Conservation (phyloP, 2,113 vertebrate genomes). For the Barnardius zonarius region DNA sequence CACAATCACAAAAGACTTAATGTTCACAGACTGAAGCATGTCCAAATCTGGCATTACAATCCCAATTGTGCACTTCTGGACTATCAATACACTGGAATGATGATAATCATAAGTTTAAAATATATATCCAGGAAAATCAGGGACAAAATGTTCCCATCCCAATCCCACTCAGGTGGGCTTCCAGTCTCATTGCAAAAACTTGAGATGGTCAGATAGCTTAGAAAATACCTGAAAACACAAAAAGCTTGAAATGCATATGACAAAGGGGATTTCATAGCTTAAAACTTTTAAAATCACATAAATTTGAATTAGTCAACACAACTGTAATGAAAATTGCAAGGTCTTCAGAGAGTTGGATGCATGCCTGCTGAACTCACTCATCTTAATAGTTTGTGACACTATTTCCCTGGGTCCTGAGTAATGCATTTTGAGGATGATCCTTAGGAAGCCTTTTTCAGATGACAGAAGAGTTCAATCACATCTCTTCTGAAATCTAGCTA, state of each 20-base stretch:
- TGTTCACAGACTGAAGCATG: not conserved
- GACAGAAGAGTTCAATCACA: not conserved
- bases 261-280: not conserved
- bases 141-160: not conserved
- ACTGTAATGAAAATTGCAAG: not conserved
- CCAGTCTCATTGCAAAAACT: not conserved
- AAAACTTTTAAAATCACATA: not conserved
- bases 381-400: not conserved
- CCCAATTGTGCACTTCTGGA: fast-evolving
- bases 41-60: not conserved
- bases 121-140: not conserved
- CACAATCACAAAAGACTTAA: not conserved
- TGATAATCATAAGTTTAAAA: not conserved
- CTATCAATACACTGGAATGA: not conserved
- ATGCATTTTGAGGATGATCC: fast-evolving
- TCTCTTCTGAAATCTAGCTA: not conserved
- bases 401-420: not conserved
- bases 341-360: not conserved
- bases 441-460: not conserved
- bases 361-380: not conserved
- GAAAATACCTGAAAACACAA: not conserved
- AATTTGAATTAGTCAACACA: not conserved
- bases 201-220: not conserved
- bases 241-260: not conserved
- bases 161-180: not conserved